Conservation (phyloP, 2,113 vertebrate genomes). For the Nyctibius bracteatus region DNA sequence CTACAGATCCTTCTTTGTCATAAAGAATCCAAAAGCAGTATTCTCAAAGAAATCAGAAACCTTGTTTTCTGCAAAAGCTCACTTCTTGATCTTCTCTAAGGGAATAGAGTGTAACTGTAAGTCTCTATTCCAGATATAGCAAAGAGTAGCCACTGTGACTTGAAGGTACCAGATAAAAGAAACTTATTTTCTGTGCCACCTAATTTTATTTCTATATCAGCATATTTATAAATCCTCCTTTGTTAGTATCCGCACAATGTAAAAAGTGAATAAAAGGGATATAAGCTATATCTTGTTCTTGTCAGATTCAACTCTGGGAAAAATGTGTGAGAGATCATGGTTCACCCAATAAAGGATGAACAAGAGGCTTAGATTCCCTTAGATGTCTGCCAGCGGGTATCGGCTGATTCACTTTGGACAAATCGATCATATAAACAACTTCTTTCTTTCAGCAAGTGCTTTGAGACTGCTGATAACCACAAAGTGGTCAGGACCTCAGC, state of each 20-base stretch:
- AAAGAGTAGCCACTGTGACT: not conserved
- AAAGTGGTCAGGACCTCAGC: not conserved
- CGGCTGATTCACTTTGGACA: not conserved
- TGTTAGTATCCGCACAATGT: not conserved
- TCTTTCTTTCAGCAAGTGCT: not conserved
- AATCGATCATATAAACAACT: not conserved
- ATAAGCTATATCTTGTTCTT: not conserved
- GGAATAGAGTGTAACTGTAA: not conserved
- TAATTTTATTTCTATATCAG: not conserved
- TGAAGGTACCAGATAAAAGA: not conserved
- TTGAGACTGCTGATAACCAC: not conserved
- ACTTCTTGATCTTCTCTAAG: not conserved
- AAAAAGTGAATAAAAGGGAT: not conserved
- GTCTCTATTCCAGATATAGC: not conserved
- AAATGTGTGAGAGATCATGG: not conserved
- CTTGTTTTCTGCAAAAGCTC: not conserved
- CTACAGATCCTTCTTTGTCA: constrained; percentile 5
- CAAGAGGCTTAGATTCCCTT: not conserved
- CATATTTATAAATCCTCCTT: not conserved
- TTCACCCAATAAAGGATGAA: not conserved
- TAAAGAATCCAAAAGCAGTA: not conserved
- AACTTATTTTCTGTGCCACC: not conserved
- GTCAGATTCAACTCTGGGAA: not conserved
- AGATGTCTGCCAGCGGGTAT: not conserved
- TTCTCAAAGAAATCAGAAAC: not conserved